A percentile compares a stretch with the other conserved stretches of the same genome.
Evolutionary conservation across 2,797 vertebrate genomes (phyloP).

Genomic region (Chanos chanos): DNA sequence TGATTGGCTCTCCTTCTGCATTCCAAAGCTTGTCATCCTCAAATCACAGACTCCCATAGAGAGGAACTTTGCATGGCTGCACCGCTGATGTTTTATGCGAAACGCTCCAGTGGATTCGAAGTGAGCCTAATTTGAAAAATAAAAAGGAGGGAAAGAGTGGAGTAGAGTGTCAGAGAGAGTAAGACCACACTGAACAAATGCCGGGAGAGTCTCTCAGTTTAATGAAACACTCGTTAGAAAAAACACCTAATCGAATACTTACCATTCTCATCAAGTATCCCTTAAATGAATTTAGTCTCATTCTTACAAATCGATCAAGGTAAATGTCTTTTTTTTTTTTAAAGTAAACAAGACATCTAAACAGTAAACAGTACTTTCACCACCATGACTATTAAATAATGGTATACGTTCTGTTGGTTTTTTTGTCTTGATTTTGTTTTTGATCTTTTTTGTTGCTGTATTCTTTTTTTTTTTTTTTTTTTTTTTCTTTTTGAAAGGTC

Average conservation of each 20-base stretch:
- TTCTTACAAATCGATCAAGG: slow-evolving; percentile 64
- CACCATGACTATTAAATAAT: no score
- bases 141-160: slow-evolving; percentile 18
- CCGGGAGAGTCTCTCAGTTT: slow-evolving; percentile 66
- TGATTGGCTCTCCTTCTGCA: slow-evolving; percentile 37
- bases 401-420: no score
- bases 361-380: no score
- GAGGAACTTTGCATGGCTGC: slow-evolving; percentile 45
- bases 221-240: slow-evolving; percentile 66
- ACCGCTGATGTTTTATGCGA: no score
- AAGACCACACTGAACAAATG: slow-evolving; percentile 61
- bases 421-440: not conserved
- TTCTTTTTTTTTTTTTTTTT: not conserved
- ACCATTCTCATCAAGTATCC: slow-evolving; percentile 61
- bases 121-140: slow-evolving; percentile 43
- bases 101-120: slow-evolving; percentile 34
- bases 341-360: no score
- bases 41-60: slow-evolving; percentile 34
- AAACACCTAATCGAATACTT: slow-evolving; percentile 57
- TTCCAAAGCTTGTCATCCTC: slow-evolving; percentile 27
- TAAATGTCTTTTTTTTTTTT: no score
- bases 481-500: slow-evolving; percentile 76
- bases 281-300: slow-evolving; percentile 66
- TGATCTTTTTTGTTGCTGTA: not conserved
- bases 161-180: not conserved